Evolutionary conservation across 2,113 vertebrate species (phyloP).

Genomic region (Ameiurus melas): DNA sequence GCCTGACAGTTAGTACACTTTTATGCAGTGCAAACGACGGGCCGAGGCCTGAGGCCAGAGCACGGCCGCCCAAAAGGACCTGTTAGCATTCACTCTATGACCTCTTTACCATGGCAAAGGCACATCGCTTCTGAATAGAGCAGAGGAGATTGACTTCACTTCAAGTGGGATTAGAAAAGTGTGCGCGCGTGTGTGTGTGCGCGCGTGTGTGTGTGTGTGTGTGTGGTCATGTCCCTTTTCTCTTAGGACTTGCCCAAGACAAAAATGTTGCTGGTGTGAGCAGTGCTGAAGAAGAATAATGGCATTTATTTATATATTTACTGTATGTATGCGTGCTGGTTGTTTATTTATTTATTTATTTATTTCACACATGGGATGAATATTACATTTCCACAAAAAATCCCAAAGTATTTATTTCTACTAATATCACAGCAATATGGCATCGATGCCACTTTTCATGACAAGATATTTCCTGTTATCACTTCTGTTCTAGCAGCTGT

Average conservation of each 20-base stretch:
- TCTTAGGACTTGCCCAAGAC: not conserved
- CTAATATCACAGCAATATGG: not conserved
- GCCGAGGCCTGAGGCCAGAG: constrained; percentile 69
- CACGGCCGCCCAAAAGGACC: constrained; percentile 57
- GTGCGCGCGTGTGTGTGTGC: not conserved
- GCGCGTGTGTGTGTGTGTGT: not conserved
- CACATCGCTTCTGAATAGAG: constrained; percentile 43
- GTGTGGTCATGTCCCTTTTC: not conserved
- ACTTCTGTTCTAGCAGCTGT: not conserved
- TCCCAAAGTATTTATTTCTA: no score
- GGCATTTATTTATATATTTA: not conserved
- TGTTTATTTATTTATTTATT: no score
- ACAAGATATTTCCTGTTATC: not conserved
- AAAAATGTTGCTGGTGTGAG: not conserved
- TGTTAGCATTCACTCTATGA: constrained; percentile 50
- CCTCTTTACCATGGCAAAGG: constrained; percentile 55
- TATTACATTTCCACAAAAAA: not conserved
- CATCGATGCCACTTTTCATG: not conserved
- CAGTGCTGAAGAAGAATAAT: not conserved
- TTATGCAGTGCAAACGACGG: constrained; percentile 76
- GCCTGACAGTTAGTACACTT: constrained; percentile 71
- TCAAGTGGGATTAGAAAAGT: not conserved
- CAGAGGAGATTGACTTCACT: constrained; percentile 48
- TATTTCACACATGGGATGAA: not conserved
- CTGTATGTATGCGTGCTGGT: no score